phyloP scores from a whole-genome alignment of 2,888 invertebrate species.

The Pseudolycoriella hygida region DNA sequence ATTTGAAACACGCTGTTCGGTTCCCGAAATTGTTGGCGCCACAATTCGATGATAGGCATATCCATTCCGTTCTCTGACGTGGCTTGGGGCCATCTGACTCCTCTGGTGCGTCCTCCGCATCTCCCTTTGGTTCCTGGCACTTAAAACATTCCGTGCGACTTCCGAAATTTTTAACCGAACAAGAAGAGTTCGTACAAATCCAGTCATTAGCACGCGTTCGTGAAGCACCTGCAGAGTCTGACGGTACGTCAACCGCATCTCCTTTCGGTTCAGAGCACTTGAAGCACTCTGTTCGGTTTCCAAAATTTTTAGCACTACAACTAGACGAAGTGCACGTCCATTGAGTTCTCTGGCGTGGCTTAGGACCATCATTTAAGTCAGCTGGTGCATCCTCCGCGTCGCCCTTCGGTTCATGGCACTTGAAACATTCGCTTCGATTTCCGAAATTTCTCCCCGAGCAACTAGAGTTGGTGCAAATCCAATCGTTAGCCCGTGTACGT shows the following conservation, averaged over 20 bases:
- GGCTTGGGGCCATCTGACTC: too few species aligned
- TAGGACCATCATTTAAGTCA: too few species aligned
- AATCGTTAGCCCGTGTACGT: not conserved
- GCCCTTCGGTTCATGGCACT: not conserved
- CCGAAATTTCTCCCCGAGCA: not conserved
- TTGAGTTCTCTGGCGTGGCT: too few species aligned
- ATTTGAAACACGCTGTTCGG: too few species aligned
- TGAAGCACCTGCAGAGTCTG: not conserved
- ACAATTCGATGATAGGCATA: too few species aligned
- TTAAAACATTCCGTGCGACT: not conserved
- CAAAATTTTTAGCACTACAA: too few species aligned
- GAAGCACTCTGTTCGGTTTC: too few species aligned
- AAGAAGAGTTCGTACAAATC: not conserved
- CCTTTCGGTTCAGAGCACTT: not conserved
- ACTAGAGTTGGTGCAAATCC: constrained; percentile 1
- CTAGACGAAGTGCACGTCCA: too few species aligned
- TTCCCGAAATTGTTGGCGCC: too few species aligned
- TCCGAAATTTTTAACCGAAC: not conserved
- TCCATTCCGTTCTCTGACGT: too few species aligned
- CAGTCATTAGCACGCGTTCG: not conserved
- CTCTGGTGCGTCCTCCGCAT: constrained; percentile 2
- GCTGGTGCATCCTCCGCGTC: too few species aligned
- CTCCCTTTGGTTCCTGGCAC: constrained; percentile 1
- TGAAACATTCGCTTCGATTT: not conserved
- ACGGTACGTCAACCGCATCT: constrained; percentile 1